Evolutionary conservation across 1,140 invertebrate genomes (phyloP), one percentile per base, ranked within the genome.

Genomic region (Penaeus indicus): DNA sequence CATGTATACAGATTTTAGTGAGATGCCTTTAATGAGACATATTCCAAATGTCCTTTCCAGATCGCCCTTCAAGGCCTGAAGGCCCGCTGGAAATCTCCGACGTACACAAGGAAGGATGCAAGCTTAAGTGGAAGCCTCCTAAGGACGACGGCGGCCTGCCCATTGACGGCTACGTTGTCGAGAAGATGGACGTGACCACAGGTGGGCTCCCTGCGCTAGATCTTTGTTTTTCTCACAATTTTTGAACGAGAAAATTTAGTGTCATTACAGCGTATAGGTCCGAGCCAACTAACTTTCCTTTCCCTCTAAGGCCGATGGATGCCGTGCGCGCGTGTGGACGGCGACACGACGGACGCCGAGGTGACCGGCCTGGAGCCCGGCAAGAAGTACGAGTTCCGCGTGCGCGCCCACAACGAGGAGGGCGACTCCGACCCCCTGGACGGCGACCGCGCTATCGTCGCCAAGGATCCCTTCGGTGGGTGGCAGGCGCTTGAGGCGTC

Each of bases 61-160:
- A 99, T 92, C 99, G 98, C 92, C 99, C 99, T 83, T 96, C 96
- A 67, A 96, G 96, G 91, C 98, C 98, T 0, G 97, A 98, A 93
- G 98, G 98, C 72, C 98, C 98, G 3, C 92, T 99, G 1, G 97
- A 98, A 92, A 97, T 98, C 7, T 95, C 94, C 0, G 97, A 99
- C 92, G 95, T 99, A 0, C 97, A 98, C 92, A 99, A 98, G 88
- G 98, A 99, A 92, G 97, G 97, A 47, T 98, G 97, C 92, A 99
- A 98, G 92, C 93, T 99, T 10, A 96, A 96, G 91, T 99, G 99
- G 99, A 97, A 97, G 25, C 97, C 97, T 92, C 97, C 98, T 16
- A 97, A 96, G 92, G 98, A 99, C 92, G 97, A 99, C 91, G 98
- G 98, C 86, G 98, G 98, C 77, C 93, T 98, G 61, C 98, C 98